Evolutionary conservation across 2,113 vertebrate genomes (phyloP).

Genomic region (Clarias gariepinus): DNA sequence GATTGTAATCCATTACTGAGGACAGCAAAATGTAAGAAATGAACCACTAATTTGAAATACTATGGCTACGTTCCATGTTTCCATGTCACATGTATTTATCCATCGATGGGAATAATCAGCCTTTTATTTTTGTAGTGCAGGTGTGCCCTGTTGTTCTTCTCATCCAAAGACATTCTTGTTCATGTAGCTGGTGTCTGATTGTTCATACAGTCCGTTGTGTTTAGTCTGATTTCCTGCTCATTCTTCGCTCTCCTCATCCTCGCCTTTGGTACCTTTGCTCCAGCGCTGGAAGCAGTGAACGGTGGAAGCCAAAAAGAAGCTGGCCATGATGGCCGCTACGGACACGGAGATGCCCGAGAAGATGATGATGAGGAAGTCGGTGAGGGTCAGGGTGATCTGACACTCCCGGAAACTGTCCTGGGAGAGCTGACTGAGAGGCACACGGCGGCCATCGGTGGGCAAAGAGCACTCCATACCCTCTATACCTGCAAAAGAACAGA

Average conservation of each 20-base stretch:
- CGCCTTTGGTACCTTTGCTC: constrained; percentile 89
- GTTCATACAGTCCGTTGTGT: constrained; percentile 21
- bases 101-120: background rate
- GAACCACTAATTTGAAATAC: constrained; percentile 57
- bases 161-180: background rate
- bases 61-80: constrained; percentile 57
- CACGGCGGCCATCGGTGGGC: constrained; percentile 82
- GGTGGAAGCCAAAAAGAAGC: constrained; percentile 95
- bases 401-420: constrained; percentile 96
- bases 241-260: constrained; percentile 91
- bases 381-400: constrained; percentile 88
- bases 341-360: constrained; percentile 97
- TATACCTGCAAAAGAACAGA: constrained; percentile 74
- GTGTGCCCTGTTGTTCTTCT: background rate
- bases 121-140: background rate
- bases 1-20: constrained; percentile 47
- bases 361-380: constrained; percentile 95
- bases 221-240: constrained; percentile 62
- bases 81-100: background rate
- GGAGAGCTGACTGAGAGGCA: constrained; percentile 87
- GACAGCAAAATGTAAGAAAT: constrained; percentile 34
- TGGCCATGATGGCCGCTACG: constrained; percentile 93
- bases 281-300: constrained; percentile 95
- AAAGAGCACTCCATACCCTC: constrained; percentile 91
- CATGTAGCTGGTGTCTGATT: constrained; percentile 29